Evolutionary conservation across 2,113 vertebrate species (phyloP).

Genomic region (Nematolebias whitei): DNA sequence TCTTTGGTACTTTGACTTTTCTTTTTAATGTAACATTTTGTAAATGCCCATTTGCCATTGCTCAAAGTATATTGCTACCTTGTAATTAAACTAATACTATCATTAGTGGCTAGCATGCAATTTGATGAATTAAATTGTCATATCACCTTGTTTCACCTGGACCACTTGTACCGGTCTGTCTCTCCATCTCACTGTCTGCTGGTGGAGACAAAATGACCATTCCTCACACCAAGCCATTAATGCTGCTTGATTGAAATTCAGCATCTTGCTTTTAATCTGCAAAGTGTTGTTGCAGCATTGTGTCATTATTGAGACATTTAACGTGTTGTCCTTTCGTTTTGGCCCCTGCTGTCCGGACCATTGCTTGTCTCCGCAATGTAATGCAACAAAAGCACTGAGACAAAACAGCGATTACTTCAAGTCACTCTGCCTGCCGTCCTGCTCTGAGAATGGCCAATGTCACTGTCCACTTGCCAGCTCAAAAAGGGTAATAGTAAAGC

Average conservation of each 20-base stretch:
- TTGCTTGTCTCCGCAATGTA: conserved; percentile 50
- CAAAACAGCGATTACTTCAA: conserved; percentile 73
- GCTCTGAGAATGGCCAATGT: conserved; percentile 65
- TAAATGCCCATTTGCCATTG: conserved; percentile 50
- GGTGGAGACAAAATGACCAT: conserved; percentile 77
- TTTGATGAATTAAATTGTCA: conserved; percentile 71
- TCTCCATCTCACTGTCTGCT: conserved; percentile 48
- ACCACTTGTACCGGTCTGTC: conserved; percentile 35
- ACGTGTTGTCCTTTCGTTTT: conserved; percentile 67
- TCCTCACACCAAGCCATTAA: conserved; percentile 78
- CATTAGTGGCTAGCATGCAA: conserved; percentile 68
- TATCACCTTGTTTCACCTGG: conserved; percentile 74
- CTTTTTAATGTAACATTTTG: conserved; percentile 47
- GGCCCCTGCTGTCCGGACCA: conserved; percentile 43
- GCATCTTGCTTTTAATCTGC: conserved; percentile 85
- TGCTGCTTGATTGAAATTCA: conserved; percentile 83
- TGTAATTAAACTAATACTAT: conserved; percentile 64
- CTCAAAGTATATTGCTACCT: conserved; percentile 43
- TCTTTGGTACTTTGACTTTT: conserved; percentile 58
- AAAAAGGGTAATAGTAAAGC: conserved; percentile 47
- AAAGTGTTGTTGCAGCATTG: conserved; percentile 81
- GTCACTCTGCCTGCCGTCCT: conserved; percentile 68
- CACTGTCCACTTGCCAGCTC: conserved; percentile 63
- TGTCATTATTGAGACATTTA: conserved; percentile 80
- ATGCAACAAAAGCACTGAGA: conserved; percentile 69